Evolutionary conservation across 2,113 vertebrate species (phyloP).

Genomic region (Trachemys scripta): DNA sequence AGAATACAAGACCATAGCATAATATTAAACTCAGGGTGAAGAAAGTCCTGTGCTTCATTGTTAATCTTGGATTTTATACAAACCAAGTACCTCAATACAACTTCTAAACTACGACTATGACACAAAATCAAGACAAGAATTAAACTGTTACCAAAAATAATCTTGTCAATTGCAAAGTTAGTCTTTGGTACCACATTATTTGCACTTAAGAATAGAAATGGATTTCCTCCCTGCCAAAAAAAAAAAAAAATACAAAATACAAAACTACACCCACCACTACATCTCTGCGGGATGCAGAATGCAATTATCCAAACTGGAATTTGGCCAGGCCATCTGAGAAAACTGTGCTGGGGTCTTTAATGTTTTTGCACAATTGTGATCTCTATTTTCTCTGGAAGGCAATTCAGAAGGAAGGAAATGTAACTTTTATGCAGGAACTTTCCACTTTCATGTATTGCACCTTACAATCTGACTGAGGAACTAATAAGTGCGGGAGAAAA

Average conservation of each 20-base stretch:
- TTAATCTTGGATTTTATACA: slow-evolving; percentile 49
- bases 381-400: not conserved
- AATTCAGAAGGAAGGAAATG: not conserved
- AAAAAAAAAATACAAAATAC: not conserved
- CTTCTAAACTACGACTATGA: not conserved
- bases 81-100: not conserved
- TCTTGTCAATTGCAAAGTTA: not conserved
- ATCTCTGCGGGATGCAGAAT: not conserved
- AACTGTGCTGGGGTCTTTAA: not conserved
- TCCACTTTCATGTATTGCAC: not conserved
- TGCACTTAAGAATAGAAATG: not conserved
- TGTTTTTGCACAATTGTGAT: not conserved
- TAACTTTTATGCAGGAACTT: slow-evolving; percentile 3
- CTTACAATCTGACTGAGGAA: not conserved
- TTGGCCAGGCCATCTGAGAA: slow-evolving; percentile 2
- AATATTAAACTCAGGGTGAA: not conserved
- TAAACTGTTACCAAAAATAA: not conserved
- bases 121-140: not conserved
- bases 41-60: not conserved
- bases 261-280: not conserved
- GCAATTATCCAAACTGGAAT: not conserved
- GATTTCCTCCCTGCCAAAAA: not conserved
- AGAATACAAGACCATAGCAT: not conserved
- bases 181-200: not conserved
- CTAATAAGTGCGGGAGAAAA: not conserved